Percentiles rank a stretch among this genome's conserved stretches.
phyloP scores from a whole-genome alignment of 2,797 vertebrate species.

The Selene dorsalis region DNA sequence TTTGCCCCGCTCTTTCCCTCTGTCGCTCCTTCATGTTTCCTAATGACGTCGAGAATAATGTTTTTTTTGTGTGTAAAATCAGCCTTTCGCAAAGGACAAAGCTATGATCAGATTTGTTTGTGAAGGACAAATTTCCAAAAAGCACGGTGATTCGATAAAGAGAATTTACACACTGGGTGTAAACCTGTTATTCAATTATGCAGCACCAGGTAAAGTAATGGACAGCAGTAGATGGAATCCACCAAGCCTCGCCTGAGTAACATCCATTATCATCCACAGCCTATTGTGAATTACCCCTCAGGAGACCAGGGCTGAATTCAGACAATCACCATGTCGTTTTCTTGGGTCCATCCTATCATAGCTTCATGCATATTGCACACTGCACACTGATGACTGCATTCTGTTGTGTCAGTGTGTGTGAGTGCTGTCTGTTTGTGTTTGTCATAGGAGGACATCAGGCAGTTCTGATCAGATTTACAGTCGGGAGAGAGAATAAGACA shows the following conservation, averaged over 20 bases:
- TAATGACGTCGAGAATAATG: neutral
- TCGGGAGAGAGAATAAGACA: constrained; percentile 54
- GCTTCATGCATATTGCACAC: constrained; percentile 40
- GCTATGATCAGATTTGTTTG: constrained; percentile 59
- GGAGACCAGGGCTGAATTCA: constrained; percentile 35
- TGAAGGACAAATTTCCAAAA: constrained; percentile 50
- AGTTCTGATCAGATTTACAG: constrained; percentile 72
- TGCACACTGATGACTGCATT: constrained; percentile 12
- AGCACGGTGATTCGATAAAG: constrained; percentile 50
- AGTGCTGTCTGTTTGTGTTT: constrained; percentile 34
- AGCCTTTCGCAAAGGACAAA: constrained; percentile 16
- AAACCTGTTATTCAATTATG: constrained; percentile 56
- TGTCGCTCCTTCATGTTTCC: constrained; percentile 4
- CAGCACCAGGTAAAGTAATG: constrained; percentile 41
- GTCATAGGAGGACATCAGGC: constrained; percentile 60
- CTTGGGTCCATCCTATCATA: constrained; percentile 27
- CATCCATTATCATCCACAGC: constrained; percentile 43
- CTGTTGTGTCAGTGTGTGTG: constrained; percentile 25
- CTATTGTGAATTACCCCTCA: constrained; percentile 35
- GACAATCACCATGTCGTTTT: constrained; percentile 44
- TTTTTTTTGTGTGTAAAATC: constrained; percentile 32
- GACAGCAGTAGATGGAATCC: constrained; percentile 42
- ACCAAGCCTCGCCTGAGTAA: constrained; percentile 26
- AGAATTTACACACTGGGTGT: constrained; percentile 49
- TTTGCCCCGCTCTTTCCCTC: neutral